phyloP scores from a whole-genome alignment of 2,113 vertebrate genomes.

The Ciconia boyciana region DNA sequence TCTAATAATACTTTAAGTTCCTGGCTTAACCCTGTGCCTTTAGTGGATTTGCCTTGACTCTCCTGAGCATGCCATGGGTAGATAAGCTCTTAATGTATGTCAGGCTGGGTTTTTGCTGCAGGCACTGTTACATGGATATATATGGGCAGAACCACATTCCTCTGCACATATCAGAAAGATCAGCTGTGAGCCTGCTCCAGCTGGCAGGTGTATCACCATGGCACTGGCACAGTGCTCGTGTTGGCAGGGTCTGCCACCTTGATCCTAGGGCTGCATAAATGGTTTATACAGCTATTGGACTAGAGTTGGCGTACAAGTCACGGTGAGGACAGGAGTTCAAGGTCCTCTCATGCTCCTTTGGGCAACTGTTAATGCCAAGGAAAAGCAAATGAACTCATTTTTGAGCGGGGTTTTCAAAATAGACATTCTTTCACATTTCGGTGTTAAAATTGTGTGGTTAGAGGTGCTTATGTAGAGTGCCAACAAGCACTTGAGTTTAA shows the following conservation, averaged over 20 bases:
- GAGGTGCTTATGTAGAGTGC: not conserved
- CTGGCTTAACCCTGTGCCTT: not conserved
- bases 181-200: not conserved
- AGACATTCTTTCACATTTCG: not conserved
- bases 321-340: not conserved
- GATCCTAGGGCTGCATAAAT: not conserved
- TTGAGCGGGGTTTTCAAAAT: not conserved
- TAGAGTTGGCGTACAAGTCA: not conserved
- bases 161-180: not conserved
- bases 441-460: not conserved
- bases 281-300: accelerated
- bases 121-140: not conserved
- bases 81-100: not conserved
- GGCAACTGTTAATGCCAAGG: not conserved
- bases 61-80: not conserved
- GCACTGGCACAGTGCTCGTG: accelerated
- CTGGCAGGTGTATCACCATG: accelerated
- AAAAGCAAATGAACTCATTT: not conserved
- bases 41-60: not conserved
- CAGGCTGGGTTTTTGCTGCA: not conserved
- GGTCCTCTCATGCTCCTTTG: not conserved
- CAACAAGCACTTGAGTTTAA: not conserved
- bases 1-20: not conserved
- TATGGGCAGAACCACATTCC: not conserved
- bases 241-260: not conserved